Evolutionary conservation across 1,140 invertebrate species (phyloP), one percentile per base, ranked within the genome.

Genomic region (Maconellicoccus hirsutus): DNA sequence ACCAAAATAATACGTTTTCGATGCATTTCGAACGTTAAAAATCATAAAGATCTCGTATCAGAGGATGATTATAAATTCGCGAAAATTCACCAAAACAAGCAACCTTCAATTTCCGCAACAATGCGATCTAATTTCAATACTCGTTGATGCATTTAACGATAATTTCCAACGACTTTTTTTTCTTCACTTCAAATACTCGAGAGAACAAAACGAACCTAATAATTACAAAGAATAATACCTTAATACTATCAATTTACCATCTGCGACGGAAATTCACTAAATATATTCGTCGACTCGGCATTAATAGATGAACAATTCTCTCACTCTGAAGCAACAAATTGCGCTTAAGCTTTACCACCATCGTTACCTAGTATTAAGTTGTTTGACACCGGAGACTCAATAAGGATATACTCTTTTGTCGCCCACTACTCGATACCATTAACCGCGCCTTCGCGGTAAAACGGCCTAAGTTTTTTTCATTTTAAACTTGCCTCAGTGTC

Each of bases 191-290:
- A 19, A 52, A 16, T 16, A 19, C 2, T 3, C 2, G 16, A 52
- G 29, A 52, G n/a, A 16, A 52, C 4, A 16, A 52, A 14, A 16
- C 42, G 42, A 8, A 52, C 10, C 42, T 19, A 52, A 52, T 52
- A 52, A 52, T 52, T 52, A 52, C 42, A 52, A 52, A 52, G 42
- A 52, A 8, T 8, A 14, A 6, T 52, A 16, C 42, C 42, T 52
- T 52, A 52, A 52, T 52, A 52, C 42, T 52, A 19, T 52, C 42
- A 52, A 52, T 52, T 52, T 52, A 52, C 42, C 42, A 52, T 52
- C 42, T 52, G 42, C 42, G 42, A 52, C 42, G 42, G 42, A 52
- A 52, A 52, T 52, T 52, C 42, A 52, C n/a, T 19, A 19, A 3
- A 52, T 33, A 52, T 52, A 52, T 19, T 2, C 10, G 42, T 52